Conservation (phyloP, 2,888 invertebrate genomes). For the Germaria angustata region DNA sequence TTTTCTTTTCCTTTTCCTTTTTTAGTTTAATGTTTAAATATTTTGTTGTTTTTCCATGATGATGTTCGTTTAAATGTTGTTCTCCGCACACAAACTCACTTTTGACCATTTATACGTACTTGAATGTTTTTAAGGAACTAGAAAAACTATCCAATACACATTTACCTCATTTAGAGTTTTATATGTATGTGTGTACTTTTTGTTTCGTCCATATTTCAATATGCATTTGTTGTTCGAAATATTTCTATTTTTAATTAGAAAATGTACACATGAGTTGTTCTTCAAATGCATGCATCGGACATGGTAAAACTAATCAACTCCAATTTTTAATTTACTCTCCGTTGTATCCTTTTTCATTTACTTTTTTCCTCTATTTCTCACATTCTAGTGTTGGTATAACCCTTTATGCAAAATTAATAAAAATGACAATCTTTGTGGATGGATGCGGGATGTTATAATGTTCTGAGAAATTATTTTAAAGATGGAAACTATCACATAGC, state of each 20-base stretch:
- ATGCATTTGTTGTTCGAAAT: constrained; percentile 73
- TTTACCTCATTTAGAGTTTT: no score
- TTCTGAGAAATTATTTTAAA: no score
- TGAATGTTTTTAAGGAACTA: constrained; percentile 3
- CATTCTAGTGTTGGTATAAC: not conserved
- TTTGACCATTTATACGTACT: constrained; percentile 13
- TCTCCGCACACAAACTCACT: not conserved
- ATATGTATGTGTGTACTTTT: no score
- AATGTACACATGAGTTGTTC: constrained; percentile 77
- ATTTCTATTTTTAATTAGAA: constrained; percentile 78
- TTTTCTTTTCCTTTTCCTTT: not conserved
- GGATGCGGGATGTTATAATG: not conserved
- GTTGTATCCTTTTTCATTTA: not conserved
- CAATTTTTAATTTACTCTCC: constrained; percentile 50
- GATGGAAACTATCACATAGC: no score
- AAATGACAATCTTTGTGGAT: constrained; percentile 35
- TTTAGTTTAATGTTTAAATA: not conserved
- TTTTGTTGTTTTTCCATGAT: not conserved
- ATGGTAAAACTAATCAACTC: constrained; percentile 60
- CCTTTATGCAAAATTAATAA: constrained; percentile 55
- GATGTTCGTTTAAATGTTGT: constrained; percentile 26
- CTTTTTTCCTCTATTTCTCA: not conserved
- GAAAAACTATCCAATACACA: not conserved
- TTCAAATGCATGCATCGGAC: constrained; percentile 73
- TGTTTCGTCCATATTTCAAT: constrained; percentile 66